Base-by-base conservation (phyloP, 2,113 vertebrate genomes). In the Siphamia tubifer region DNA sequence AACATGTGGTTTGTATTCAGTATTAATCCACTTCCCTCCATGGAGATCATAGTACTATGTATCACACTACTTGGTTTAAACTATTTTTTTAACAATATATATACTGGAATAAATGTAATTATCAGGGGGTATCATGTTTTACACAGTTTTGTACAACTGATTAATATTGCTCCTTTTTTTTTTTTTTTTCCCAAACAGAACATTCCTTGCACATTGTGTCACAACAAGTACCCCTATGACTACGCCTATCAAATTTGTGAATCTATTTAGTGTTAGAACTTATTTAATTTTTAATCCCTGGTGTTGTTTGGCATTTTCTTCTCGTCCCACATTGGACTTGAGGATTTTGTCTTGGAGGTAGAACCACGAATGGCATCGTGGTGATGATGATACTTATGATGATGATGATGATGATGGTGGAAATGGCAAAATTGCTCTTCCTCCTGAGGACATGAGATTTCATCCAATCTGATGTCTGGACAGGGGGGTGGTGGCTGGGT, bases 311-410 rank as follows among this genome's bases (percentile, higher is more conserved):
- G 79, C 68, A 67, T 86, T 77, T 83, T 60, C 72, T 74, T 72
- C 77, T 79, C 44, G 38, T 68, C 84, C 71, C 79, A 78, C 82
- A 36, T 52, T 36, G 86, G 83, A 82, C 71, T 87, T 65, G 91
- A 93, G 92, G 92, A 93, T 90, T 94, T 82, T 93, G 92, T 89
- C 44, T 91, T 94, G 36, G 83, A 94, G 93, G 92, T 94, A 94
- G 87, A 88, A 77, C 85, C 79, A 74, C 42, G 39, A 77, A 82
- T 78, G 68, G 90, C 91, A 91, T 91, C 77, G 75, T 87, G 77
- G 56, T 69, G 72, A 63, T 74, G 70, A 73, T 77, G 47, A 73
- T 57, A 24, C 42, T 73, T 27, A 64, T 69, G 42, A 69, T 79
- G 36, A 48, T 65, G 49, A 74, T 75, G 64, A 70, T 75, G 63